Percentiles rank a stretch among this genome's conserved stretches.
Conservation (phyloP, 2,888 invertebrate genomes). For the Zygothrica quintamaculata region DNA sequence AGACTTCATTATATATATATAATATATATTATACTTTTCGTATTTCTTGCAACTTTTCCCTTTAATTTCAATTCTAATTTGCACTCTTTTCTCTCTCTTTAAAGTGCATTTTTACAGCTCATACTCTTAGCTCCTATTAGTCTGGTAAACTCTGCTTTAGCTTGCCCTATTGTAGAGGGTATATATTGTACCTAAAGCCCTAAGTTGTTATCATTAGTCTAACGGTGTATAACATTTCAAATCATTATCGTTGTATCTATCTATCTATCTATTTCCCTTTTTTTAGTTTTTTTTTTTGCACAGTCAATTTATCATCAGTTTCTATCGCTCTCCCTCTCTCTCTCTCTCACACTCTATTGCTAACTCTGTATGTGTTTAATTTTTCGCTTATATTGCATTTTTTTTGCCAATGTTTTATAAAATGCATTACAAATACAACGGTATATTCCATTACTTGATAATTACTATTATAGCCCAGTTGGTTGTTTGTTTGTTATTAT, state of each 20-base stretch:
- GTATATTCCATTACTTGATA: slow-evolving; percentile 68
- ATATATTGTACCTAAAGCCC: no score
- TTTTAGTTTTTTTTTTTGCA: not conserved
- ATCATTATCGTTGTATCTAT: slow-evolving; percentile 30
- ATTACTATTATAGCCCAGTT: slow-evolving; percentile 61
- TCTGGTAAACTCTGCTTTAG: no score
- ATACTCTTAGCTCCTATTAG: no score
- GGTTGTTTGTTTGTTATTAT: no score
- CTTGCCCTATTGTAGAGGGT: no score
- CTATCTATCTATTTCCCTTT: not conserved
- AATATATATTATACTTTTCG: no score
- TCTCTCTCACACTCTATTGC: slow-evolving; percentile 8
- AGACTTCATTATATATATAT: no score
- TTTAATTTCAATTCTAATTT: no score
- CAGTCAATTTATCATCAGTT: not conserved
- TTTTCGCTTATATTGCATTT: slow-evolving; percentile 47
- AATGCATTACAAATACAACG: slow-evolving; percentile 60
- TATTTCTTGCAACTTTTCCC: no score
- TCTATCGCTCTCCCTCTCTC: not conserved
- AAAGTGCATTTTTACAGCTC: no score
- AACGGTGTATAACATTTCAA: slow-evolving; percentile 22
- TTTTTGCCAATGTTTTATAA: slow-evolving; percentile 46
- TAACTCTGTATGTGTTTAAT: slow-evolving; percentile 42
- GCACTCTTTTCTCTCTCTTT: no score
- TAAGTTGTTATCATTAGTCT: not conserved